phyloP scores from a whole-genome alignment of 2,888 invertebrate genomes.

The Gandaritis pyraliata region DNA sequence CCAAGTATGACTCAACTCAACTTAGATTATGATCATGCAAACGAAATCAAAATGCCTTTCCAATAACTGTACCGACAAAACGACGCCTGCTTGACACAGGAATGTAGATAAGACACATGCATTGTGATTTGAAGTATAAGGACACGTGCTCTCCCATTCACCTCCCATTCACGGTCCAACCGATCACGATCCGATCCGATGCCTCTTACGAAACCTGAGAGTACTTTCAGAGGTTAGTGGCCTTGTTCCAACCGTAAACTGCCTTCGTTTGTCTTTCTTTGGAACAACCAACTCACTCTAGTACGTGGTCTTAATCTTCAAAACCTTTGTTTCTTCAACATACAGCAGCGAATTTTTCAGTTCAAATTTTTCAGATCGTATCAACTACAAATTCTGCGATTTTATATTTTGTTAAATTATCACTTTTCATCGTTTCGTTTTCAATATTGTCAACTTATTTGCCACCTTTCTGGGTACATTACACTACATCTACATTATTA shows the following conservation, averaged over 20 bases:
- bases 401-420: too few relatives aligned
- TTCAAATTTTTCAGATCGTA: too few relatives aligned
- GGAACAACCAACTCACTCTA: neutral
- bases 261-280: slow-evolving; percentile 11
- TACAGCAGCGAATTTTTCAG: neutral
- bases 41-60: slow-evolving; percentile 25
- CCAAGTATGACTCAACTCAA: too few relatives aligned
- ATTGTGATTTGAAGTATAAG: slow-evolving; percentile 40
- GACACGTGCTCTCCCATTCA: slow-evolving; percentile 44
- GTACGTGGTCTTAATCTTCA: neutral
- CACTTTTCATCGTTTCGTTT: too few relatives aligned
- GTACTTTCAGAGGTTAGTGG: slow-evolving; percentile 10
- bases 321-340: neutral
- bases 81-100: slow-evolving; percentile 42
- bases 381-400: too few relatives aligned
- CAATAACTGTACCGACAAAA: slow-evolving; percentile 34
- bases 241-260: slow-evolving; percentile 9
- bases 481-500: too few relatives aligned
- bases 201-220: slow-evolving; percentile 41
- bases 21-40: slow-evolving; percentile 1
- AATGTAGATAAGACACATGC: slow-evolving; percentile 43
- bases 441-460: too few relatives aligned
- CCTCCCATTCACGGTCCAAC: slow-evolving; percentile 43
- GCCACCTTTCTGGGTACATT: too few relatives aligned
- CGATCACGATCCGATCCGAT: slow-evolving; percentile 46